These are phyloP conservation scores for Drosophila pullipes DNA, from an alignment of 2,888 invertebrate genomes.

Conservation along the genomic window DNA sequence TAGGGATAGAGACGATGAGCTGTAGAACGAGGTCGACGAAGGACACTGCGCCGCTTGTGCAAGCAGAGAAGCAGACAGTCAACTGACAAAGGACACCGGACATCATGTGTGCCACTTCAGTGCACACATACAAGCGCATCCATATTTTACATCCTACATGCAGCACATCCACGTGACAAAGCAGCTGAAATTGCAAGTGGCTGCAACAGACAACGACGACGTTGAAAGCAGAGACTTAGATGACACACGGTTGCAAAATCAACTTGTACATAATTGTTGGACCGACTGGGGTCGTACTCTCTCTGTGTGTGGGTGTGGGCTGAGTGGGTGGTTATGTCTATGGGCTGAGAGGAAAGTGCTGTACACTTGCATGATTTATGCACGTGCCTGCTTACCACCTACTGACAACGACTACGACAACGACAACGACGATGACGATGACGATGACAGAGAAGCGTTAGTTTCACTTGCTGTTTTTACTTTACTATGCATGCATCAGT, in stretches of 20 bases:
- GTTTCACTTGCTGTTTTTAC: constrained; percentile 22
- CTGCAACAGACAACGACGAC: constrained; percentile 56
- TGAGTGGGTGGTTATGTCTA: not conserved
- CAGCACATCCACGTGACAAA: constrained; percentile 65
- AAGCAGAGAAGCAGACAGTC: constrained; percentile 45
- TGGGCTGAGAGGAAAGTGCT: constrained; percentile 18
- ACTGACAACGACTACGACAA: constrained; percentile 38
- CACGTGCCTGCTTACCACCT: constrained; percentile 54
- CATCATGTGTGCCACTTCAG: constrained; percentile 73
- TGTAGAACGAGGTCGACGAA: constrained; percentile 66
- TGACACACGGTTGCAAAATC: constrained; percentile 53
- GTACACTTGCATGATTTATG: constrained; percentile 64
- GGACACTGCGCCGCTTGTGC: constrained; percentile 61
- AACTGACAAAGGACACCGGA: constrained; percentile 47
- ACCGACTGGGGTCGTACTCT: constrained; percentile 23
- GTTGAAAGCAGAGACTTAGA: constrained; percentile 22
- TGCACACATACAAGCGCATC: constrained; percentile 67
- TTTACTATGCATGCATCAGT: constrained; percentile 36
- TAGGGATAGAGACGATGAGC: constrained; percentile 14
- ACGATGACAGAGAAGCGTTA: constrained; percentile 35
- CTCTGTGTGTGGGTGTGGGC: not conserved
- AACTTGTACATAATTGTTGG: constrained; percentile 65
- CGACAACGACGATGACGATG: constrained; percentile 19
- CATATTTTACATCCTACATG: constrained; percentile 44
- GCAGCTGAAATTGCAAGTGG: constrained; percentile 74